Evolutionary conservation across 1,140 invertebrate genomes (phyloP).

Genomic region (Hetaerina americana): DNA sequence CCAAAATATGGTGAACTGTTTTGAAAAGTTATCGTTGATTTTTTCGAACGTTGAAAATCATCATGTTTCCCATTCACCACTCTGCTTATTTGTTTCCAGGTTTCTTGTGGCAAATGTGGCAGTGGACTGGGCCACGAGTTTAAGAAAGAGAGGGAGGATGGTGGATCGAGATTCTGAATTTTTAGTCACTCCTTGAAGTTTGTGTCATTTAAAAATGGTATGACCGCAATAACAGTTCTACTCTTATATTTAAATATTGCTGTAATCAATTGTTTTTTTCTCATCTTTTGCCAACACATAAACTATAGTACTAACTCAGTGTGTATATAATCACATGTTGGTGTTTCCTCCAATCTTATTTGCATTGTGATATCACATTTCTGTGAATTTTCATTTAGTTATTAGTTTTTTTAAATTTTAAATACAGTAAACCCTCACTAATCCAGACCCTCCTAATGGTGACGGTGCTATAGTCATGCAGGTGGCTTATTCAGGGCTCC

Average conservation of each 20-base stretch:
- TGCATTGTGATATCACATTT: not conserved
- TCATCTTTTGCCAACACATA: not conserved
- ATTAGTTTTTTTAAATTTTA: not conserved
- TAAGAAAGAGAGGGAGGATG: slow-evolving; percentile 31
- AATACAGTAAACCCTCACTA: too few species aligned
- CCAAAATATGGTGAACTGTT: too few species aligned
- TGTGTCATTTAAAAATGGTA: slow-evolving; percentile 21
- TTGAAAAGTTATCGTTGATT: too few species aligned
- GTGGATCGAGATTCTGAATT: slow-evolving; percentile 37
- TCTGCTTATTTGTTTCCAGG: slow-evolving; percentile 20
- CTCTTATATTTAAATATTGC: not conserved
- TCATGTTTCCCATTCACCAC: not conserved
- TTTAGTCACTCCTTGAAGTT: slow-evolving; percentile 36
- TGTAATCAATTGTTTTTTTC: not conserved
- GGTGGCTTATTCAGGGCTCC: too few species aligned
- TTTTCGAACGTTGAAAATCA: not conserved
- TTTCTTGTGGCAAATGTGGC: slow-evolving; percentile 36
- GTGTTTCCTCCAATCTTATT: not conserved
- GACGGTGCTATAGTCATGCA: too few species aligned
- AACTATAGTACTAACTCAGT: not conserved
- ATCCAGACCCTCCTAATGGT: too few species aligned
- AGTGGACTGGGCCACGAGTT: slow-evolving; percentile 37
- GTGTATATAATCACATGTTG: not conserved
- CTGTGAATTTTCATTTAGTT: not conserved
- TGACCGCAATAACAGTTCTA: not conserved